Evolutionary conservation across 1,140 invertebrate genomes (phyloP).

Genomic region (Sarcophaga peregrina): DNA sequence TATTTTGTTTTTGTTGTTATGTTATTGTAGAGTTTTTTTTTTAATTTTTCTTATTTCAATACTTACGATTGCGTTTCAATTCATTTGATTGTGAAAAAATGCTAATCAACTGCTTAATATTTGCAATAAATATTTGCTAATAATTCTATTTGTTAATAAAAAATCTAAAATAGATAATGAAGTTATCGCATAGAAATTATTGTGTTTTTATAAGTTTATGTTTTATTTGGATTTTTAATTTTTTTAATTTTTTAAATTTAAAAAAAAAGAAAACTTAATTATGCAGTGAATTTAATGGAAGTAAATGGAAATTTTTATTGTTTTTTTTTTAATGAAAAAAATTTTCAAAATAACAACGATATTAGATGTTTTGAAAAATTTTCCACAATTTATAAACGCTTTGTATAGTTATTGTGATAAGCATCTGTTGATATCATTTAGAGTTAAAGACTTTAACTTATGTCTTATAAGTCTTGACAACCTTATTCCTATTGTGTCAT

Average conservation of each 20-base stretch:
- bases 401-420: too few relatives aligned
- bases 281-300: constrained; percentile 1
- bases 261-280: neutral
- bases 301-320: too few relatives aligned
- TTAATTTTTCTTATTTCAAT: neutral
- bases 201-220: neutral
- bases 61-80: constrained; percentile 22
- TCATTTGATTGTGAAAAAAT: constrained; percentile 37
- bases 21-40: neutral
- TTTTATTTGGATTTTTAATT: neutral
- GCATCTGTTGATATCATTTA: too few relatives aligned
- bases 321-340: too few relatives aligned
- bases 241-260: neutral
- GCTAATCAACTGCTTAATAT: constrained; percentile 17
- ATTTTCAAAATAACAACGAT: too few relatives aligned
- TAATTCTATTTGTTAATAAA: constrained; percentile 35
- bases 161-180: neutral
- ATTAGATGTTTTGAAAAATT: too few relatives aligned
- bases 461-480: too few relatives aligned
- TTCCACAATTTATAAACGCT: too few relatives aligned
- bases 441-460: too few relatives aligned
- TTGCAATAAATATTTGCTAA: constrained; percentile 32
- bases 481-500: too few relatives aligned
- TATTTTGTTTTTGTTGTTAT: neutral
- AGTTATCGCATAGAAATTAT: neutral